A percentile compares a stretch with the other conserved stretches of the same genome.
phyloP scores from a whole-genome alignment of 2,888 invertebrate genomes.

The Meiosimyza decipiens region DNA sequence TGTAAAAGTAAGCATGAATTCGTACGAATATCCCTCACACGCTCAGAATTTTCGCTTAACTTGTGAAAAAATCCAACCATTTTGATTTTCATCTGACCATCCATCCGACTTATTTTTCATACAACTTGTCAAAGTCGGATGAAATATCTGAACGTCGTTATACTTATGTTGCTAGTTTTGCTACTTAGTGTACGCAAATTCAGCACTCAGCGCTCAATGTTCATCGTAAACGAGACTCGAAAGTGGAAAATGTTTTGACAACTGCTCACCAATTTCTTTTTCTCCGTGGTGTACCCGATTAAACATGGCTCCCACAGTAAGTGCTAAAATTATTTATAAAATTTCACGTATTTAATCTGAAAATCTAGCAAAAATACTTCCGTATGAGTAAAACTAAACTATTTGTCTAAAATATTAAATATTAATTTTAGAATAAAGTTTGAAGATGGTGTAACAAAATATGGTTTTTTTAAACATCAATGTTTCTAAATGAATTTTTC shows the following conservation, averaged over 20 bases:
- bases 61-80: no score
- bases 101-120: no score
- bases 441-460: conserved; percentile 37
- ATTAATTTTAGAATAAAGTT: conserved; percentile 5
- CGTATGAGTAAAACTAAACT: neutral
- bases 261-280: conserved; percentile 56
- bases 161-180: no score
- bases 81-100: no score
- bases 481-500: conserved; percentile 9
- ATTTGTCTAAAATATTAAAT: neutral
- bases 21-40: no score
- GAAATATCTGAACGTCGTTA: no score
- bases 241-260: conserved; percentile 43
- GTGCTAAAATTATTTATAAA: conserved; percentile 49
- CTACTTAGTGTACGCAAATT: no score
- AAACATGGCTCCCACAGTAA: conserved; percentile 67
- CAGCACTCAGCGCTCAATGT: no score
- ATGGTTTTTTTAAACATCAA: conserved; percentile 30
- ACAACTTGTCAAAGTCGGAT: no score
- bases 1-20: no score
- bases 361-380: neutral
- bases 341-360: neutral
- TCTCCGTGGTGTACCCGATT: conserved; percentile 60
- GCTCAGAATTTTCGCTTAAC: no score
- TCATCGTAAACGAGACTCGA: conserved; percentile 33